Conservation (phyloP, 2,888 invertebrate species). For the Omphaloscelis lunosa region DNA sequence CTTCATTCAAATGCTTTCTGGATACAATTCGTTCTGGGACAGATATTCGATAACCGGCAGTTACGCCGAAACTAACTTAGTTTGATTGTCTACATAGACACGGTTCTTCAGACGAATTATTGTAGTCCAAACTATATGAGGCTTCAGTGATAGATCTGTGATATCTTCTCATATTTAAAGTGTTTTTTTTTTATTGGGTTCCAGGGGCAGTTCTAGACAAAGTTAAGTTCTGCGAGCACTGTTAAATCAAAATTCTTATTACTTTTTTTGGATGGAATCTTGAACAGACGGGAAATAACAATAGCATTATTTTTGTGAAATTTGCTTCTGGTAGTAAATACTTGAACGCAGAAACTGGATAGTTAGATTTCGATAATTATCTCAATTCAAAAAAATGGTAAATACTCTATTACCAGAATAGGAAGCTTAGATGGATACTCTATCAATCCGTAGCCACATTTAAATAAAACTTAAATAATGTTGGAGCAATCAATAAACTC, state of each 20-base stretch:
- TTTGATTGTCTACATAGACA: conserved; percentile 5
- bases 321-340: not conserved
- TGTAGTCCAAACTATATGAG: not conserved
- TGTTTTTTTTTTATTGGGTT: not conserved
- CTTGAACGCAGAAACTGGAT: not conserved
- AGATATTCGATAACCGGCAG: conserved; percentile 24
- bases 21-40: conserved; percentile 50
- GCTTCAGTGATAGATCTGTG: not conserved
- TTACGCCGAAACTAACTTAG: not conserved
- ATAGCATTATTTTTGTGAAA: not conserved
- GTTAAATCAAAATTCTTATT: not conserved
- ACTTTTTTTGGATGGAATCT: not conserved
- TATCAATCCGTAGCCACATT: not conserved
- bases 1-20: conserved; percentile 50
- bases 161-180: not conserved
- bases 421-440: not conserved
- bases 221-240: not conserved
- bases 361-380: no score
- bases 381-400: not conserved
- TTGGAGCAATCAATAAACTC: conserved; percentile 43
- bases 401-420: not conserved
- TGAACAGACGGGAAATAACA: not conserved
- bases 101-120: not conserved
- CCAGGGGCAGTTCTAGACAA: not conserved
- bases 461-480: conserved; percentile 25